A percentile compares a stretch with the other conserved stretches of the same genome.
Evolutionary conservation across 2,888 invertebrate species (phyloP).

Genomic region (Trachelus tabidus): DNA sequence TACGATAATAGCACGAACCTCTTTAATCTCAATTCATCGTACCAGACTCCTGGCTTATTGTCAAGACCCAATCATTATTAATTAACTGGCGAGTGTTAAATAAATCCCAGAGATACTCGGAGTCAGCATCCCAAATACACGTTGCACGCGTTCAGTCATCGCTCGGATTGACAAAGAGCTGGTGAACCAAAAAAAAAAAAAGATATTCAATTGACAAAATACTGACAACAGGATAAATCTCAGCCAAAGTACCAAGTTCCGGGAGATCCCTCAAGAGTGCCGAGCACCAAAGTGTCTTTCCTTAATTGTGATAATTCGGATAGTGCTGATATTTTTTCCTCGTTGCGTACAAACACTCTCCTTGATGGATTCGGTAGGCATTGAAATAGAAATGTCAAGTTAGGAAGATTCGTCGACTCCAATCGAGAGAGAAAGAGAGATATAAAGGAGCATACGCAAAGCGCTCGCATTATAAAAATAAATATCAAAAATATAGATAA

Average conservation of each 20-base stretch:
- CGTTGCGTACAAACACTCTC: conserved; percentile 59
- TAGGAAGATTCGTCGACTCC: conserved; percentile 26
- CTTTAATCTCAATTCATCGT: neutral
- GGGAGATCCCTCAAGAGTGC: neutral
- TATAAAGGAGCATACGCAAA: neutral
- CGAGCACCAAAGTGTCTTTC: neutral
- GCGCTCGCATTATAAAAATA: neutral
- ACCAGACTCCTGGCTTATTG: neutral
- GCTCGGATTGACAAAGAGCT: neutral
- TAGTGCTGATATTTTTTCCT: conserved; percentile 61
- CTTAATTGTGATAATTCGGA: conserved; percentile 41
- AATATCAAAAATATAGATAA: neutral
- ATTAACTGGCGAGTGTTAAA: too few relatives aligned
- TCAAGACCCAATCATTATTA: neutral
- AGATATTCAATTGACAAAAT: neutral
- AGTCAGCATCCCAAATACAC: neutral
- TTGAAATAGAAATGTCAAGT: conserved; percentile 57
- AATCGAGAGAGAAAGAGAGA: neutral
- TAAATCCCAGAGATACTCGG: neutral
- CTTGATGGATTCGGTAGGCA: conserved; percentile 53
- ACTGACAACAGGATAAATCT: neutral
- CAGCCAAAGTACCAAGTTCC: neutral
- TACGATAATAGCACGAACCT: neutral
- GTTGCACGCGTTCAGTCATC: neutral
- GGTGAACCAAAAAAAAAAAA: neutral